Conservation (phyloP, 2,797 vertebrate genomes). For the Brotula barbata region DNA sequence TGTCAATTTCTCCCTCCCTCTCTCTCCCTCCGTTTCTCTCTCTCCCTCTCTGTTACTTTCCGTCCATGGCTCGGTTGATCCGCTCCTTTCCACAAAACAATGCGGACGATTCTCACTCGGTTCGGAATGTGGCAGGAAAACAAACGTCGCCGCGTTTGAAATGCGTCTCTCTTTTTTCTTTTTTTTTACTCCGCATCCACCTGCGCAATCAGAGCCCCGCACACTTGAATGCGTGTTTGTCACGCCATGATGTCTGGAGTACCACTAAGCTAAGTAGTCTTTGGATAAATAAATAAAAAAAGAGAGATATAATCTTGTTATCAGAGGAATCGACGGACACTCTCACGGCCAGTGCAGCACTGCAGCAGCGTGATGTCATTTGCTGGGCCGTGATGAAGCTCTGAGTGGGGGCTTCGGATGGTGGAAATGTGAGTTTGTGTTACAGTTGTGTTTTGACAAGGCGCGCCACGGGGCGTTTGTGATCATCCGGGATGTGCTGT, state of each 20-base stretch:
- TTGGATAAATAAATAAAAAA: slow-evolving; percentile 36
- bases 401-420: slow-evolving; percentile 9
- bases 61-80: slow-evolving; percentile 51
- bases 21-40: no score
- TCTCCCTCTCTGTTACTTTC: no score
- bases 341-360: slow-evolving; percentile 63
- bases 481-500: slow-evolving; percentile 56
- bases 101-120: slow-evolving; percentile 50
- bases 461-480: slow-evolving; percentile 51
- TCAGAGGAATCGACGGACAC: slow-evolving; percentile 56
- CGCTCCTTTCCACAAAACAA: slow-evolving; percentile 46
- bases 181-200: slow-evolving; percentile 50
- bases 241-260: slow-evolving; percentile 71
- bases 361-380: slow-evolving; percentile 70
- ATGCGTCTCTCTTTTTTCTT: slow-evolving; percentile 45
- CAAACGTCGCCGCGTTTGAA: no score
- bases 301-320: slow-evolving; percentile 5
- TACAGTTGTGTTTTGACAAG: background rate
- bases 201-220: slow-evolving; percentile 55
- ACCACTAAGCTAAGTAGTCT: slow-evolving; percentile 48
- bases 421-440: slow-evolving; percentile 12
- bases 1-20: slow-evolving; percentile 32
- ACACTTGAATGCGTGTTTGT: slow-evolving; percentile 43
- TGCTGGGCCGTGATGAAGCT: slow-evolving; percentile 40
- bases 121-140: slow-evolving; percentile 30